Evolutionary conservation across 2,888 invertebrate species (phyloP), one percentile per base, ranked within the genome.

Genomic region (Platycheirus rosarum): DNA sequence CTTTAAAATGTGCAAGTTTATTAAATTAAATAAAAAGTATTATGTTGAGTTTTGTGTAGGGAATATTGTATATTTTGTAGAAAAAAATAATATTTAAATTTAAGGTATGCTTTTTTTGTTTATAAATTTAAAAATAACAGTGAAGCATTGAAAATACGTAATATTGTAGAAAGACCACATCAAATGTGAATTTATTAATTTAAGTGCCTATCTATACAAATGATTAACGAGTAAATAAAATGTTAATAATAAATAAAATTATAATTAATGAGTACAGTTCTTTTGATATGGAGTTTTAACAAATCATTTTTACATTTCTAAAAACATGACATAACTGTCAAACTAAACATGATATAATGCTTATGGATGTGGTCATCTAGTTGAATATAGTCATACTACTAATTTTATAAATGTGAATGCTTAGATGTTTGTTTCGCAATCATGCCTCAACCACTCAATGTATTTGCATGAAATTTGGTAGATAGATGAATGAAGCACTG

Each of bases 171-270:
- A 63, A 77, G 76, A 63, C 76, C 82, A 82, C 82, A 82, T 82
- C 62, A 71, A 82, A 82, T 82, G 82, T 82, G 82, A 82, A 77
- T 82, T 82, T 82, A 82, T 77, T 75, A n/a, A 51, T 73, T 68
- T 82, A 77, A 77, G 82, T 23, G 23, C 5, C 55, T 40, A 23
- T 23, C 29, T 5, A 14, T 3, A 68, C 14, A 6, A 7, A 44
- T 51, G 20, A 44, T 11, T 62, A 14, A 69, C 32, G 32, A 76
- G 51, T 63, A 37, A 80, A 71, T 80, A 51, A 80, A 75, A 70
- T 48, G 20, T 71, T 57, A 70, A 70, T 49, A 75, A 23, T 20
- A n/a, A 66, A 55, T 51, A 44, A 16, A 29, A 13, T n/a, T n/a
- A n/a, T n/a, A n/a, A n/a, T n/a, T n/a, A n/a, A n/a, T n/a, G n/a